phyloP scores from a whole-genome alignment of 2,888 invertebrate genomes.

The Acronicta aceris region DNA sequence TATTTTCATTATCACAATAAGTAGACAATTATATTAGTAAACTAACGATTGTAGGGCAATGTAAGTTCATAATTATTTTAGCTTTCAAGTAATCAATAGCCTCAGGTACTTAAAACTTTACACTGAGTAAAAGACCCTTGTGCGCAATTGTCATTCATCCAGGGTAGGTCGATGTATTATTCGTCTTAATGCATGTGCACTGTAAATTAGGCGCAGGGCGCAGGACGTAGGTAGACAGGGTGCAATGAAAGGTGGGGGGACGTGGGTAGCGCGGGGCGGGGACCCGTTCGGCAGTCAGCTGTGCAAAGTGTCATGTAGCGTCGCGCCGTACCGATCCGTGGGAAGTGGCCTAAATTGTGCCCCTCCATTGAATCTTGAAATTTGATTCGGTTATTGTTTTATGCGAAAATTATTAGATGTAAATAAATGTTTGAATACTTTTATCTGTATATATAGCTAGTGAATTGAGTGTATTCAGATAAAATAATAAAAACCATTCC shows the following conservation, averaged over 20 bases:
- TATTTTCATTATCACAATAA: conserved; percentile 57
- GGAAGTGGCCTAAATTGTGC: conserved; percentile 84
- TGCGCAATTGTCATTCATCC: conserved; percentile 42
- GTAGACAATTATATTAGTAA: conserved; percentile 19
- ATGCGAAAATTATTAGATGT: conserved; percentile 4
- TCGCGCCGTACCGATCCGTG: conserved; percentile 72
- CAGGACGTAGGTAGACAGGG: conserved; percentile 69
- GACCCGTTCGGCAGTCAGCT: conserved; percentile 85
- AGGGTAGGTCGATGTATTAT: conserved; percentile 44
- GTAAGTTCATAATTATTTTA: not conserved
- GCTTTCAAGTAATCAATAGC: conserved; percentile 16
- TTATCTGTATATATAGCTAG: not conserved
- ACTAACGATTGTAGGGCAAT: not conserved
- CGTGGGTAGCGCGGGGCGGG: conserved; percentile 67
- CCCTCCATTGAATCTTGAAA: conserved; percentile 69
- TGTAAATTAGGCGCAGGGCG: conserved; percentile 72
- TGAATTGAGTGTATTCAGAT: conserved; percentile 4
- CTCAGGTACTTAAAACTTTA: conserved; percentile 17
- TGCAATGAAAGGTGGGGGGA: conserved; percentile 59
- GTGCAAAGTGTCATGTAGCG: conserved; percentile 83
- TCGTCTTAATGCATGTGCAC: conserved; percentile 65
- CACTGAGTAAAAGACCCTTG: conserved; percentile 20
- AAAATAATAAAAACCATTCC: conserved; percentile 15
- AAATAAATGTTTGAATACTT: not conserved
- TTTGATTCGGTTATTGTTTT: conserved; percentile 29